phyloP scores from a whole-genome alignment of 2,888 invertebrate genomes.

The Morpho deidamia region DNA sequence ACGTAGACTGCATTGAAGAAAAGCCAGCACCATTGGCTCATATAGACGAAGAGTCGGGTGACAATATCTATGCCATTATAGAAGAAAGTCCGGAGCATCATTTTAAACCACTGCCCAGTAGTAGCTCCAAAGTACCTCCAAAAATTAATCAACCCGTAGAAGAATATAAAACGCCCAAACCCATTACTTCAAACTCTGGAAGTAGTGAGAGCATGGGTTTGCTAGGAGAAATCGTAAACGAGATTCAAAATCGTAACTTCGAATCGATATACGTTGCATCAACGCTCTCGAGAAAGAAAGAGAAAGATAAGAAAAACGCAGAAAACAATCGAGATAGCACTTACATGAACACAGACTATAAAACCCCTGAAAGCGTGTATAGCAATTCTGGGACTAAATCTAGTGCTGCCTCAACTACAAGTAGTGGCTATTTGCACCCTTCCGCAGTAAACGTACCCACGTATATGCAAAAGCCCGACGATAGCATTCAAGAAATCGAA shows the following conservation, averaged over 20 bases:
- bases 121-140: constrained; percentile 43
- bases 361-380: constrained; percentile 80
- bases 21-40: constrained; percentile 79
- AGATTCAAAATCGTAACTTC: constrained; percentile 91
- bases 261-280: constrained; percentile 92
- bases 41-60: constrained; percentile 81
- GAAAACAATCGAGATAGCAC: constrained; percentile 66
- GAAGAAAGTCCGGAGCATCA: constrained; percentile 83
- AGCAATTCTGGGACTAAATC: constrained; percentile 81
- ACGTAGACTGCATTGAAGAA: constrained; percentile 89
- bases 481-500: constrained; percentile 39
- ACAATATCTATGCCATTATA: constrained; percentile 92
- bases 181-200: constrained; percentile 61
- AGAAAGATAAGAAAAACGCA: constrained; percentile 49
- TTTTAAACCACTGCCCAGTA: constrained; percentile 51
- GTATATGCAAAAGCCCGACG: constrained; percentile 42
- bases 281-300: constrained; percentile 81
- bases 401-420: constrained; percentile 77
- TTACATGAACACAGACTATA: constrained; percentile 81
- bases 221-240: constrained; percentile 91
- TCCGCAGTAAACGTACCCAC: constrained; percentile 83
- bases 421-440: constrained; percentile 86
- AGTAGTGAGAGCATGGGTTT: constrained; percentile 86
- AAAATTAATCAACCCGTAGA: constrained; percentile 61
- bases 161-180: constrained; percentile 68